A percentile compares a stretch with the other conserved stretches of the same genome.
Conservation (phyloP, 2,888 invertebrate genomes). For the Stenodera caucasica region DNA sequence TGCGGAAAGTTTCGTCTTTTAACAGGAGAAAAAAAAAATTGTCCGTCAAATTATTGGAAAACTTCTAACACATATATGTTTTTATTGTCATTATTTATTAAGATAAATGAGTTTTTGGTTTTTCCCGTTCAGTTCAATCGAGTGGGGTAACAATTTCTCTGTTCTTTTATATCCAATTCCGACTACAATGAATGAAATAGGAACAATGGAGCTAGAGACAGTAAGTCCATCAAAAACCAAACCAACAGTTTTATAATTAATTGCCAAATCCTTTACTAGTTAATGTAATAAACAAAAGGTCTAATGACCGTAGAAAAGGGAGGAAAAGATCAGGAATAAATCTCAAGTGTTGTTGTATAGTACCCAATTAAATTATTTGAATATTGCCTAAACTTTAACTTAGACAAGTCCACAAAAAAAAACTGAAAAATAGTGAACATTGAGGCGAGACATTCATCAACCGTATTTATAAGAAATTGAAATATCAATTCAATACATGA, state of each 20-base stretch:
- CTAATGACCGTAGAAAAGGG: conserved; percentile 26
- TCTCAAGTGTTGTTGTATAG: no score
- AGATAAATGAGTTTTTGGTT: neutral
- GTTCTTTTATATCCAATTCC: conserved; percentile 26
- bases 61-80: neutral
- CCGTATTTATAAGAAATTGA: no score
- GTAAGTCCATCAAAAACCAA: conserved; percentile 33
- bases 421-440: no score
- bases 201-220: neutral
- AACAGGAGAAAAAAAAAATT: neutral
- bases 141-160: neutral
- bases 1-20: neutral
- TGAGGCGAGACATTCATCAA: no score
- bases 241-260: conserved; percentile 37
- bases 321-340: conserved; percentile 31
- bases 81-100: neutral
- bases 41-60: neutral
- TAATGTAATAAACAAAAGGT: conserved; percentile 34
- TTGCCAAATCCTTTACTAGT: conserved; percentile 27
- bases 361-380: no score
- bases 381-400: no score
- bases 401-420: no score
- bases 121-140: neutral
- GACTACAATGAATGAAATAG: neutral
- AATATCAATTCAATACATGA: neutral